Base-by-base conservation (phyloP, 2,113 vertebrate species). In the Phrynosoma platyrhinos region DNA sequence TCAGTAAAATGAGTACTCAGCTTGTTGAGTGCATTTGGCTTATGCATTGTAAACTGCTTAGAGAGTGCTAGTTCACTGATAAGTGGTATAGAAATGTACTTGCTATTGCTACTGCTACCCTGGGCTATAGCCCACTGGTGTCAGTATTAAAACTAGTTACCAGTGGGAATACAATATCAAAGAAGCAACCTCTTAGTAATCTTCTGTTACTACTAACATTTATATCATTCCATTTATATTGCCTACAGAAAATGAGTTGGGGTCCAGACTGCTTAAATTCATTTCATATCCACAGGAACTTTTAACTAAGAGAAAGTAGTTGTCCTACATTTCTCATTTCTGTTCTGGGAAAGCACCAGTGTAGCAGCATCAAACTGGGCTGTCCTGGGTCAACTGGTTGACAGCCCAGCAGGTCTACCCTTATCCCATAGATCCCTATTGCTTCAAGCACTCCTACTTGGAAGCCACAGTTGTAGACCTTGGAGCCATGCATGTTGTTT, bases 401-500 rank as follows among this genome's bases (percentile, higher is more conserved):
- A 62, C 30, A 3, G 6, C 40, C 5, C 27, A n/a, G 27, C 42
- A 32, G 20, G 53, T 74, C 27, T 68, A 4, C 18, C 58, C 47
- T 42, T 62, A n/a, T 62, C 77, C 69, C 47, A 25, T 8, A 52
- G 55, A 53, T 32, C 32, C 20, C 9, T 4, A 14, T 18, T 83
- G 40, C 62, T 78, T 40, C 42, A 25, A 68, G 30, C 62, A 2
- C 62, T 14, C 21, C 62, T 36, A 4, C n/a, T 80, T 55, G 14
- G 32, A 72, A 88, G 62, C 87, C 81, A 78, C 62, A 30, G 84
- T 86, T 86, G 42, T 88, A 83, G 87, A 88, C 47, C 53, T 47
- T 30, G 87, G 74, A 83, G 81, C 30, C 42, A 1, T 82, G 0
- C 30, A 0, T 16, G 3, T 86, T 90, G 16, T 66, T 64, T 77